Conservation (phyloP, 2,888 invertebrate genomes). For the Muschampia plurimacula region DNA sequence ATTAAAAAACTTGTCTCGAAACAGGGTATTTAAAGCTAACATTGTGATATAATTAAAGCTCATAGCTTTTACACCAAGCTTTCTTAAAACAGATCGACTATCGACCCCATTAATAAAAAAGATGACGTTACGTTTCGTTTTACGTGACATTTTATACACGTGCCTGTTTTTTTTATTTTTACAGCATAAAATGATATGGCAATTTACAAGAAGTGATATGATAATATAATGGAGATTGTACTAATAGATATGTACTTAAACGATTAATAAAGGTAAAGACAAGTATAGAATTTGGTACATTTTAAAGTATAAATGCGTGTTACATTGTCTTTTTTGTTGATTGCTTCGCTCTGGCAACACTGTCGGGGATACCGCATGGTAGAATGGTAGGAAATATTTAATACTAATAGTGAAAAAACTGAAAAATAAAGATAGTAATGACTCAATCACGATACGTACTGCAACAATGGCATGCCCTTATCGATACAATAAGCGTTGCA, state of each 20-base stretch:
- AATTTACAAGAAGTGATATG: constrained; percentile 85
- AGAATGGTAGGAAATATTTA: constrained; percentile 41
- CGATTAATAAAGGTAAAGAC: constrained; percentile 63
- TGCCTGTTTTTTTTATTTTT: constrained; percentile 64
- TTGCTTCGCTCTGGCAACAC: constrained; percentile 72
- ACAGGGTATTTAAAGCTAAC: constrained; percentile 59
- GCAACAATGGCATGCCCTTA: constrained; percentile 83
- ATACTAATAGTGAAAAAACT: constrained; percentile 43
- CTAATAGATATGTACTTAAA: constrained; percentile 84
- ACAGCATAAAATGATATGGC: constrained; percentile 82
- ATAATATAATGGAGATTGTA: constrained; percentile 79
- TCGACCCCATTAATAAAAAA: constrained; percentile 37
- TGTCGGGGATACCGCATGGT: constrained; percentile 52
- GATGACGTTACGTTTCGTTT: constrained; percentile 56
- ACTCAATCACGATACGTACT: constrained; percentile 84
- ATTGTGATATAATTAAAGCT: constrained; percentile 69
- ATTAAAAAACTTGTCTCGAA: constrained; percentile 64
- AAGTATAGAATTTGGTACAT: constrained; percentile 74
- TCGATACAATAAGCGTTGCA: constrained; percentile 85
- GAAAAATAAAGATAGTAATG: constrained; percentile 59
- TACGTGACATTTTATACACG: constrained; percentile 70
- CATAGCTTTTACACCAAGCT: constrained; percentile 56
- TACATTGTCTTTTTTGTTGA: constrained; percentile 81
- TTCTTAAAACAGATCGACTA: constrained; percentile 44
- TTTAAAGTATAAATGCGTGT: constrained; percentile 78